Evolutionary conservation across 2,888 invertebrate genomes (phyloP).

Genomic region (Pharmacophagus antenor): DNA sequence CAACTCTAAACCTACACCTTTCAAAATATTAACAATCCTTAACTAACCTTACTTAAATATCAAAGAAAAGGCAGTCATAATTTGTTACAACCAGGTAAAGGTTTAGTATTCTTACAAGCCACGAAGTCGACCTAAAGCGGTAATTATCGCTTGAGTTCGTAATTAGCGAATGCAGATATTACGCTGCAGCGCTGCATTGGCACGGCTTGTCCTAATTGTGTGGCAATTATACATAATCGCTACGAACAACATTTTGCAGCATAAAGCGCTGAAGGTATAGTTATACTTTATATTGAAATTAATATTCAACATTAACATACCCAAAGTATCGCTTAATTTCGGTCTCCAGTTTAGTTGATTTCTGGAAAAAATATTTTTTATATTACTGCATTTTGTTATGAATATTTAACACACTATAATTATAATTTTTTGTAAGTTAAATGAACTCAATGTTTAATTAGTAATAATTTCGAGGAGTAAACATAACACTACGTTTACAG

Average conservation of each 20-base stretch:
- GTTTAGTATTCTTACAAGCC: slow-evolving; percentile 38
- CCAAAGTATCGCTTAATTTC: no score
- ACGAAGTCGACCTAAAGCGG: slow-evolving; percentile 52
- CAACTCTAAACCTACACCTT: not conserved
- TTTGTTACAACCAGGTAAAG: slow-evolving; percentile 17
- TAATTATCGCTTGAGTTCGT: slow-evolving; percentile 66
- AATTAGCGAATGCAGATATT: slow-evolving; percentile 63
- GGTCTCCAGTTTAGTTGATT: no score
- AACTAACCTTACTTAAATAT: not conserved
- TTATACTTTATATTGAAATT: slow-evolving; percentile 8
- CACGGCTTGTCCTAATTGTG: slow-evolving; percentile 61
- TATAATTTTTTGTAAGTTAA: no score
- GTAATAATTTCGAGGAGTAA: no score
- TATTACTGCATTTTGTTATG: no score
- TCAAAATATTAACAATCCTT: not conserved
- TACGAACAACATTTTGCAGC: slow-evolving; percentile 43
- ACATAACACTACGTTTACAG: no score
- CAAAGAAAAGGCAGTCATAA: slow-evolving; percentile 16
- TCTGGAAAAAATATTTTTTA: no score
- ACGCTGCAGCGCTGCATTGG: slow-evolving; percentile 51
- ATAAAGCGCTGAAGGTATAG: slow-evolving; percentile 46
- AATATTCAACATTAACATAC: no score
- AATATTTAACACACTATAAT: no score
- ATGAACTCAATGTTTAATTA: no score
- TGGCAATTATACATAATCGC: slow-evolving; percentile 62